phyloP scores from a whole-genome alignment of 2,888 invertebrate genomes.

The Onthophagus sagittarius region DNA sequence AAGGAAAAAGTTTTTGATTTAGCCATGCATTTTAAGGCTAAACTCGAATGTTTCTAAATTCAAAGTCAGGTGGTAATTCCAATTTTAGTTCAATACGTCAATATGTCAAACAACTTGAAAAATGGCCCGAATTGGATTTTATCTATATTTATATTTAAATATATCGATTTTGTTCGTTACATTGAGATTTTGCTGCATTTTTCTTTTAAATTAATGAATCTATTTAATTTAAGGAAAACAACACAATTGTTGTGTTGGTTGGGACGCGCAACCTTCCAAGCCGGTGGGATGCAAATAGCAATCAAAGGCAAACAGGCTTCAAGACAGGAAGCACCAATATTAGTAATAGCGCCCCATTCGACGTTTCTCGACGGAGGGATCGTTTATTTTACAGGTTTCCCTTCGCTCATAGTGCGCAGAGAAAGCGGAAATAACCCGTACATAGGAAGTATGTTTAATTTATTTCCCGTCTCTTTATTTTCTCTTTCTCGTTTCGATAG shows the following conservation, averaged over 20 bases:
- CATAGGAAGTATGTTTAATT: slow-evolving; percentile 75
- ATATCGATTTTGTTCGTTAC: no score
- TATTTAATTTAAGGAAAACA: slow-evolving; percentile 28
- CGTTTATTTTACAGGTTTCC: slow-evolving; percentile 76
- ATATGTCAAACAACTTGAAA: no score
- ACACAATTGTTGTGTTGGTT: slow-evolving; percentile 59
- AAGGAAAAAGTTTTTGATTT: no score
- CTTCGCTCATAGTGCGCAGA: slow-evolving; percentile 78
- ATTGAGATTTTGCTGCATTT: no score
- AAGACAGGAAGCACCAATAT: slow-evolving; percentile 76
- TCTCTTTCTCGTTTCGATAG: not conserved
- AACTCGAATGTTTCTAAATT: no score
- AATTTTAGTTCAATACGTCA: no score
- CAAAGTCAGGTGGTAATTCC: no score
- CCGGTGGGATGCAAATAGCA: slow-evolving; percentile 73
- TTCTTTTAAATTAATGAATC: no score
- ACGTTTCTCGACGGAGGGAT: slow-evolving; percentile 85
- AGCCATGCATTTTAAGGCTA: no score
- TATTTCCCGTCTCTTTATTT: no score
- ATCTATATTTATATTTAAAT: no score
- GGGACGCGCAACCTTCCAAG: slow-evolving; percentile 70
- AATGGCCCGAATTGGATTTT: no score
- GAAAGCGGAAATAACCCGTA: slow-evolving; percentile 77
- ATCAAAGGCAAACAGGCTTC: slow-evolving; percentile 74
- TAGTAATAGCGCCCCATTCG: slow-evolving; percentile 85